Evolutionary conservation across 2,113 vertebrate species (phyloP).

Genomic region (Urocolius indicus): DNA sequence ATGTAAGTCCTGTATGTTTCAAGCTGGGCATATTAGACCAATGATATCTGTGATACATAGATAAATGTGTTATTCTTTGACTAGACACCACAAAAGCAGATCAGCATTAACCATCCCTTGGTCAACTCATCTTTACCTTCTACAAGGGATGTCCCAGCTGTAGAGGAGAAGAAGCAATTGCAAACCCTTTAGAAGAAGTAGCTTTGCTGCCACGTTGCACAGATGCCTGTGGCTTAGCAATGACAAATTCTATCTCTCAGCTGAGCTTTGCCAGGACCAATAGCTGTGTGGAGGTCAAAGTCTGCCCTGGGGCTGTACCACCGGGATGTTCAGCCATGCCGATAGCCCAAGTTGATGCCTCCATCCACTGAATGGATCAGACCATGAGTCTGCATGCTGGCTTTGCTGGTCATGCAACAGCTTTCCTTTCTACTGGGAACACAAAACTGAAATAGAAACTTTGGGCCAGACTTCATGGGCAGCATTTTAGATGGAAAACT

Average conservation of each 20-base stretch:
- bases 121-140: not conserved
- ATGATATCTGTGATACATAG: not conserved
- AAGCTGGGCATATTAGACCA: not conserved
- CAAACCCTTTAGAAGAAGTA: not conserved
- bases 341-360: not conserved
- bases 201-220: not conserved
- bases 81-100: not conserved
- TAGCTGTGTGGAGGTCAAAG: not conserved
- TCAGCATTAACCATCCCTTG: not conserved
- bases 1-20: not conserved
- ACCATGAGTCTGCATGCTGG: not conserved
- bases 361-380: not conserved
- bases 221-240: too few species aligned
- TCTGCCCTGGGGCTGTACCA: not conserved
- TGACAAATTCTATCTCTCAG: not conserved
- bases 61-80: not conserved
- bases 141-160: not conserved
- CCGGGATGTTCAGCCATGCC: rapidly evolving
- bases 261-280: not conserved
- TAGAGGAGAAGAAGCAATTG: not conserved
- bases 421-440: not conserved
- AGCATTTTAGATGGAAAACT: not conserved
- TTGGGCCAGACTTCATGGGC: not conserved
- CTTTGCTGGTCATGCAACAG: rapidly evolving
- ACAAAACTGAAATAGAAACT: not conserved